Evolutionary conservation across 2,888 invertebrate genomes (phyloP), one percentile per base, ranked within the genome.

Genomic region (Rotaria macrura): DNA sequence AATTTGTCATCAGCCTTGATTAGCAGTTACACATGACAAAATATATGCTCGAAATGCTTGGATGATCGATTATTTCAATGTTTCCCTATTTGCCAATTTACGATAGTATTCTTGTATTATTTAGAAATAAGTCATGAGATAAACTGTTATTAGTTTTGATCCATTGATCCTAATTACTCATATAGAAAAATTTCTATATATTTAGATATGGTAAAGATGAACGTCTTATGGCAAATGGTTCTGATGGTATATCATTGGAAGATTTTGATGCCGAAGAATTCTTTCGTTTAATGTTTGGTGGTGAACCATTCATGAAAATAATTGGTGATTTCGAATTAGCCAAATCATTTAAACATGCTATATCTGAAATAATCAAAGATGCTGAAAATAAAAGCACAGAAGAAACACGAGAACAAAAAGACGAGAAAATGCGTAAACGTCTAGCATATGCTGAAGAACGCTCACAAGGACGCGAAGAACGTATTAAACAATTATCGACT

Each of bases 311-410:
- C n/a, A 43, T 34, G 6, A 43, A 79, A n/a, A 79, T 79, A 25
- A 79, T 79, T n/a, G 79, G 79, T 79, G 79, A 79, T 79, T 79
- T 79, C 20, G 79, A 79, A 43, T 79, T 79, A 79, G 79, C 79
- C 43, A 79, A 79, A 43, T 79, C 79, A 43, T 79, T 79, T 79
- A 25, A 79, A 79, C 43, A 79, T 79, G 79, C 79, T 25, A 43
- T 79, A 12, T 14, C 7, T n/a, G 79, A 79, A 43, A 17, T 79
- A n/a, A n/a, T 79, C 4, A 43, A 40, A 43, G 79, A 40, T 43
- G 79, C 25, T n/a, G 43, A 79, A 25, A 38, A 14, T 12, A 43
- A 79, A 43, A 10, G 40, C 17, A 43, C 74, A 9, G 43, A 38
- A 79, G 43, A 79, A 43, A 79, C 79, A 40, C 25, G n/a, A 4